phyloP scores from a whole-genome alignment of 92 coral and sea anemone genomes.

The Zoanthus solanderi region DNA sequence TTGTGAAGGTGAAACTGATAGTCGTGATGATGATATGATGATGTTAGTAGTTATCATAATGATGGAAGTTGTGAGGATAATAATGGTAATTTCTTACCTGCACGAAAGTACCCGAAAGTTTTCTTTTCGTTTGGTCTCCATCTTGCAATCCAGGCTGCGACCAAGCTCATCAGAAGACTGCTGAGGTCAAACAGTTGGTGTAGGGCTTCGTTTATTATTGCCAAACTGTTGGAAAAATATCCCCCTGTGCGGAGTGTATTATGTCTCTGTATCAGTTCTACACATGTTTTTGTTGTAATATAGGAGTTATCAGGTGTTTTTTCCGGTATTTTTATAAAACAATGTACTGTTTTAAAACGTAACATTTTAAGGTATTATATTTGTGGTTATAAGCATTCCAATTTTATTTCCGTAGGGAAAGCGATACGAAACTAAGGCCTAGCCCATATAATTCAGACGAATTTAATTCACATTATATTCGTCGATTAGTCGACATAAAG shows the following conservation, averaged over 20 bases:
- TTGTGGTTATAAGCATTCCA: too few species aligned
- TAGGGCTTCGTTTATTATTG: slow-evolving; percentile 83
- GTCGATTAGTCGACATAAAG: too few species aligned
- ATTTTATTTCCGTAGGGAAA: too few species aligned
- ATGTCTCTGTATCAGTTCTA: not conserved
- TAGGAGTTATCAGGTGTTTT: not conserved
- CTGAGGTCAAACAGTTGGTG: slow-evolving; percentile 88
- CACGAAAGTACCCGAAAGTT: slow-evolving; percentile 83
- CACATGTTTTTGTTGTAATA: not conserved
- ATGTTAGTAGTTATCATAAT: not conserved
- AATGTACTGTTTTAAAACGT: too few species aligned
- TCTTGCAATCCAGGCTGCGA: slow-evolving; percentile 85
- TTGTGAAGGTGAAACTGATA: not conserved
- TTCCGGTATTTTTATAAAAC: too few species aligned
- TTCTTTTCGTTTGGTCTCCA: slow-evolving; percentile 86
- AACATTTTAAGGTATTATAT: too few species aligned
- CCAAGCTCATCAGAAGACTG: slow-evolving; percentile 76
- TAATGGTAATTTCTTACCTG: slow-evolving; percentile 57
- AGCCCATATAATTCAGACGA: too few species aligned
- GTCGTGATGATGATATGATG: not conserved
- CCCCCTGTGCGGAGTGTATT: slow-evolving; percentile 63
- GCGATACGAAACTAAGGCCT: too few species aligned
- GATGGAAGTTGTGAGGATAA: not conserved
- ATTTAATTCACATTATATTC: too few species aligned
- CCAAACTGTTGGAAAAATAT: slow-evolving; percentile 80